Evolutionary conservation across 2,888 invertebrate species (phyloP), one percentile per base, ranked within the genome.

Genomic region (Clusia tigrina): DNA sequence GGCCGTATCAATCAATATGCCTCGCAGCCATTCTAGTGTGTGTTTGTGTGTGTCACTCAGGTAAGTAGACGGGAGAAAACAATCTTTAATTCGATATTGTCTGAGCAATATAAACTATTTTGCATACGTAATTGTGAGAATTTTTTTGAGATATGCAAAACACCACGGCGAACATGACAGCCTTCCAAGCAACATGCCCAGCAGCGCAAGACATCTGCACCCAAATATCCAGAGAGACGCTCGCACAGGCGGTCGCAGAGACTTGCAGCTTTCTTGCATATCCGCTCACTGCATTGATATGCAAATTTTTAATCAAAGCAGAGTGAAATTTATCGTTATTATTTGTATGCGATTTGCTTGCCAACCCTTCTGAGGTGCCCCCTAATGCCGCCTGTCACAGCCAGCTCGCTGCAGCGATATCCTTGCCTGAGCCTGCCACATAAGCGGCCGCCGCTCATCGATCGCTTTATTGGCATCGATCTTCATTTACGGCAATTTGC

Each of bases 401-500:
- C 32, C 32, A 32, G 6, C 32, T 12, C 12, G 32, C 32, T 32
- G 12, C 32, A 32, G 12, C 32, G 6, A 32, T 32, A 12, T 6
- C 32, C 6, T 32, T 32, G 32, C 32, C 32, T 32, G 6, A 32
- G 12, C 32, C 12, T 32, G 32, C 32, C 6, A 12, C 32, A 12
- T 12, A 32, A 32, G 32, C 6, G 6, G 12, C 32, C 12, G 12
- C 6, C 32, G 32, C 6, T 32, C 32, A 12, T 12, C 32, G 32
- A 32, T 32, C 32, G 32, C 32, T 6, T n/a, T n/a, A n/a, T n/a
- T n/a, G n/a, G n/a, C n/a, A n/a, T n/a, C 32, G 32, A 9, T 32
- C 32, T 9, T 9, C 54, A 62, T 60, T 60, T 54, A 56, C 56
- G 54, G 60, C 60, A 64, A 64, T 60, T 57, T 62, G 62, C 62